phyloP scores from a whole-genome alignment of 2,888 invertebrate genomes.

The Chloroclysta siterata region DNA sequence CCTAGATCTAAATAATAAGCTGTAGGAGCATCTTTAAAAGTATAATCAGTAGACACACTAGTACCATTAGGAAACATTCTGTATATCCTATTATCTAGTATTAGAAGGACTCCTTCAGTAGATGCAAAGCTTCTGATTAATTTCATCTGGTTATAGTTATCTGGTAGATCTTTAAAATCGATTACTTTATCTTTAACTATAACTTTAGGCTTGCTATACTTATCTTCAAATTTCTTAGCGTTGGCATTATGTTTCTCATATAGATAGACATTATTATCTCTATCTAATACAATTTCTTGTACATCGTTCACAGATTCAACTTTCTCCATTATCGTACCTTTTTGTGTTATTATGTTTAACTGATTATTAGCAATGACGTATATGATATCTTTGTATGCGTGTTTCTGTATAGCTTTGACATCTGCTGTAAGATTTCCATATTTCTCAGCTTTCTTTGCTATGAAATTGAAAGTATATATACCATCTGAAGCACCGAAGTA shows the following conservation, averaged over 20 bases:
- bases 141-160: constrained; percentile 17
- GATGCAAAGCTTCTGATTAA: constrained; percentile 9
- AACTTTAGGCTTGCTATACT: constrained; percentile 22
- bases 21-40: constrained; percentile 21
- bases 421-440: constrained; percentile 27
- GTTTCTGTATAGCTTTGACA: constrained; percentile 22
- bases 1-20: constrained; percentile 20
- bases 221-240: constrained; percentile 8
- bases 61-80: constrained; percentile 24
- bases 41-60: constrained; percentile 9
- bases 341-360: constrained; percentile 22
- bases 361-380: constrained; percentile 22
- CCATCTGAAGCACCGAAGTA: constrained; percentile 26
- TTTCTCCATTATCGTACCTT: constrained; percentile 14
- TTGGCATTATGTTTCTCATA: constrained; percentile 6
- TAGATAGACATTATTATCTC: constrained; percentile 16
- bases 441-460: constrained; percentile 9
- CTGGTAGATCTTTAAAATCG: constrained; percentile 16
- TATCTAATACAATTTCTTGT: constrained; percentile 21
- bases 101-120: constrained; percentile 14
- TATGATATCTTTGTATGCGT: constrained; percentile 16
- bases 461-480: constrained; percentile 21
- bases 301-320: constrained; percentile 12
- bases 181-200: constrained; percentile 14
- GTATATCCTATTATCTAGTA: constrained; percentile 18